A percentile compares a stretch with the other conserved stretches of the same genome.
These are phyloP conservation scores for Hexactinellida sp. DNA, from an alignment of 37 sponge, comb jelly and placozoan genomes.

Conservation along the genomic window DNA sequence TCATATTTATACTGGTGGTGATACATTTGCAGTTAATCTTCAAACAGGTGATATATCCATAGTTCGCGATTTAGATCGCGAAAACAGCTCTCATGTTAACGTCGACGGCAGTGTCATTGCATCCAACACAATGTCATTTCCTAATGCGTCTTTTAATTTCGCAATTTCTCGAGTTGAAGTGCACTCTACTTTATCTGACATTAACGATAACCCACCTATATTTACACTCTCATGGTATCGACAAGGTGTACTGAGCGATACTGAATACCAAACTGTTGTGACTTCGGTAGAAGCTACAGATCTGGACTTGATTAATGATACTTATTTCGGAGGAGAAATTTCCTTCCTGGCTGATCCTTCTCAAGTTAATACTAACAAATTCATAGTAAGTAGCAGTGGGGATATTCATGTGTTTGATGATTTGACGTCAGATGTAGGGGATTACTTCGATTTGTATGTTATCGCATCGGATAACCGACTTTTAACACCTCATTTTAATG, in stretches of 20 bases:
- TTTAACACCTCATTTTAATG: neutral
- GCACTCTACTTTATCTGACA: neutral
- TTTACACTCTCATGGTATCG: neutral
- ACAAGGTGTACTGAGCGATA: neutral
- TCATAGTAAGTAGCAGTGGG: neutral
- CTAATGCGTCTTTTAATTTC: neutral
- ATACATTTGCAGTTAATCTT: neutral
- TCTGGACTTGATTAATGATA: neutral
- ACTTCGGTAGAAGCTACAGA: neutral
- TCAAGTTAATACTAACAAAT: neutral
- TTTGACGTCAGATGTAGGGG: neutral
- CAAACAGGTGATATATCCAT: neutral
- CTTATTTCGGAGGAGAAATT: slow-evolving; percentile 8
- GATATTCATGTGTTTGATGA: neutral
- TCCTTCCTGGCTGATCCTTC: neutral
- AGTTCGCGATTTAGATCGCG: neutral
- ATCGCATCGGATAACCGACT: neutral
- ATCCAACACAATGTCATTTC: neutral
- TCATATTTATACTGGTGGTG: neutral
- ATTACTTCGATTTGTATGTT: neutral
- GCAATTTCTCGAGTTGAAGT: neutral
- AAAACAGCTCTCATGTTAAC: neutral
- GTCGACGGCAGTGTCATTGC: neutral
- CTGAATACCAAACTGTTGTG: neutral
- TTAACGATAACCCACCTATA: neutral